Percentiles rank a stretch among this genome's conserved stretches.
Conservation (phyloP, 2,888 invertebrate genomes). For the Muschampia plurimacula region DNA sequence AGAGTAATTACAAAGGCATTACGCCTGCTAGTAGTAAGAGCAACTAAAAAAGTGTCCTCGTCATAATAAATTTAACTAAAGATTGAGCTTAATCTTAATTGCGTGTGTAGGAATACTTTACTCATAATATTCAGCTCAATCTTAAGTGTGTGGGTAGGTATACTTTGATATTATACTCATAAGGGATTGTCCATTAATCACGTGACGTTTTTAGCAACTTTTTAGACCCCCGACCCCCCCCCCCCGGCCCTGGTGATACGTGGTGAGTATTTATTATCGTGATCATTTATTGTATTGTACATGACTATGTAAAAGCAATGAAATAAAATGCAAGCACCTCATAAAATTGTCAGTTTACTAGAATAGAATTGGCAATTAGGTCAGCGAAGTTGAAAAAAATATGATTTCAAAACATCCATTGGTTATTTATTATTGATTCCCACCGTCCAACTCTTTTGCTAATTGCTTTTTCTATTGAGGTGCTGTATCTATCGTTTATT, state of each 20-base stretch:
- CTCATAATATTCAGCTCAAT: too few relatives aligned
- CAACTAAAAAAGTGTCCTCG: background rate
- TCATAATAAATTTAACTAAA: too few relatives aligned
- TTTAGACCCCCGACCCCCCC: too few relatives aligned
- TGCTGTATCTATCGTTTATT: background rate
- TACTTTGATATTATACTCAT: too few relatives aligned
- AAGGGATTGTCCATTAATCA: too few relatives aligned
- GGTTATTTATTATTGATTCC: background rate
- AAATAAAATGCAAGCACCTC: constrained; percentile 2
- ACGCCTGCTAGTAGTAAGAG: background rate
- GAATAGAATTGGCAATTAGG: constrained; percentile 24
- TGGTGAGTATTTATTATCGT: too few relatives aligned
- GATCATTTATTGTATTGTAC: too few relatives aligned
- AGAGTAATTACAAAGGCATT: background rate
- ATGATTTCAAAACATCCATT: constrained; percentile 5
- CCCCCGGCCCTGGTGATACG: too few relatives aligned
- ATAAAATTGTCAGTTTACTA: constrained; percentile 14
- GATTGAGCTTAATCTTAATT: too few relatives aligned
- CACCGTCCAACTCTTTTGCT: constrained; percentile 3
- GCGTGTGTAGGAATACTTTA: too few relatives aligned
- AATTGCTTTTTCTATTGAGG: constrained; percentile 19
- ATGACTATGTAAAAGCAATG: background rate
- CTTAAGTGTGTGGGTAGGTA: too few relatives aligned
- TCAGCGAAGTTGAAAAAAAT: constrained; percentile 21
- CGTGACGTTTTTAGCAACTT: too few relatives aligned